These are phyloP conservation scores for Oxyscelio sp. DNA, from an alignment of 2,888 invertebrate species.

Conservation along the genomic window DNA sequence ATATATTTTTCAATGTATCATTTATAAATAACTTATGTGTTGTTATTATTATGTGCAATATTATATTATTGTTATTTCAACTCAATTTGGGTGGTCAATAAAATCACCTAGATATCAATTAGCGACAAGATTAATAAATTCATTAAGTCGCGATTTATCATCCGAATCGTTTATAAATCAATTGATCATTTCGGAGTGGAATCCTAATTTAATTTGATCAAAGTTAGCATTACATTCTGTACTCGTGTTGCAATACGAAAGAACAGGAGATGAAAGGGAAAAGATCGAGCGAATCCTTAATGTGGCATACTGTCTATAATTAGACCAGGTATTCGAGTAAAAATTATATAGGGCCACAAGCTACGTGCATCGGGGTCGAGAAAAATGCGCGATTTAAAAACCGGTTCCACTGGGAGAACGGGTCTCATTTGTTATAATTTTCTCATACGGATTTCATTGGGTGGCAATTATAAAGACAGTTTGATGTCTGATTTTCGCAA, in stretches of 20 bases:
- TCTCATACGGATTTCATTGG: too few species aligned
- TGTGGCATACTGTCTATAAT: conserved; percentile 83
- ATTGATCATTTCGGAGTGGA: conserved; percentile 50
- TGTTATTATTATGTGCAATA: too few species aligned
- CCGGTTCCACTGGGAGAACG: too few species aligned
- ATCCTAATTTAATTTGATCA: conserved; percentile 64
- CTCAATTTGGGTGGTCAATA: neutral
- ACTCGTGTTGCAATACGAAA: conserved; percentile 24
- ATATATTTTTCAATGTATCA: too few species aligned
- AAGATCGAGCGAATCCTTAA: conserved; percentile 54
- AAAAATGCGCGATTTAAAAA: conserved; percentile 65
- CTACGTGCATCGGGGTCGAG: conserved; percentile 28
- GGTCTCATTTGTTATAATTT: too few species aligned
- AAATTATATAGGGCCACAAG: conserved; percentile 80
- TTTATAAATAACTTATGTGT: too few species aligned
- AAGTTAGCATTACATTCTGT: conserved; percentile 39
- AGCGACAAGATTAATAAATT: neutral
- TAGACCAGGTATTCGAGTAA: conserved; percentile 85
- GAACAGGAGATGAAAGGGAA: conserved; percentile 23
- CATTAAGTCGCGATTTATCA: conserved; percentile 34
- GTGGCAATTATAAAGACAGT: too few species aligned
- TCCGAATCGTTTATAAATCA: conserved; percentile 51
- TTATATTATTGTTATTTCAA: too few species aligned
- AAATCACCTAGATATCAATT: neutral
- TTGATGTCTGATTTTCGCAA: too few species aligned